These are phyloP conservation scores for Magallana angulata DNA, from an alignment of 1,140 invertebrate genomes.

Conservation along the genomic window DNA sequence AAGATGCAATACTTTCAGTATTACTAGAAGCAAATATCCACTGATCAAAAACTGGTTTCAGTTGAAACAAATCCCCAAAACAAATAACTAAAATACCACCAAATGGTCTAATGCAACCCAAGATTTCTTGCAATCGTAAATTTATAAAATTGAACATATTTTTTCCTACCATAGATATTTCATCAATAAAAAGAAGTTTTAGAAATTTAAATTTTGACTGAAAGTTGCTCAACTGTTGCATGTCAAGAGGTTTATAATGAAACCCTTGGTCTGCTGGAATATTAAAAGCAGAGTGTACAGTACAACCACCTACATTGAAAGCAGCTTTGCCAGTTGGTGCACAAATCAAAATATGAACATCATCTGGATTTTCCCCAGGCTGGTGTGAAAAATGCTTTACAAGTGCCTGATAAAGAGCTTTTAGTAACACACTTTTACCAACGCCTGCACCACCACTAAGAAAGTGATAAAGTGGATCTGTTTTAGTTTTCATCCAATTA, in stretches of 20 bases:
- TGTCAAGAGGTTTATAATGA: conserved; percentile 57
- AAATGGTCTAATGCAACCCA: conserved; percentile 43
- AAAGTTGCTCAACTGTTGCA: conserved; percentile 49
- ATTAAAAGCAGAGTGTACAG: conserved; percentile 56
- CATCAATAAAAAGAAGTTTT: conserved; percentile 61
- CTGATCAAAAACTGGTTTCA: conserved; percentile 61
- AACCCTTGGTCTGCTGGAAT: conserved; percentile 59
- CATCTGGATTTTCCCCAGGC: conserved; percentile 44
- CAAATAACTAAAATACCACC: conserved; percentile 59
- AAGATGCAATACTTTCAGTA: conserved; percentile 12
- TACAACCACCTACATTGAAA: conserved; percentile 54
- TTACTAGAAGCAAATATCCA: conserved; percentile 55
- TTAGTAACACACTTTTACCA: conserved; percentile 47
- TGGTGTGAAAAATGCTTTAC: conserved; percentile 40
- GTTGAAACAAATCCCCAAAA: conserved; percentile 63
- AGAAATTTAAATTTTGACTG: conserved; percentile 24
- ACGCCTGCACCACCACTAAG: conserved; percentile 51
- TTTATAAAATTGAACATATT: conserved; percentile 63
- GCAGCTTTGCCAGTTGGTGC: conserved; percentile 65
- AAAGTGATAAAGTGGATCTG: conserved; percentile 17
- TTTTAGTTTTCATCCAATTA: not conserved
- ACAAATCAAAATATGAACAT: conserved; percentile 46
- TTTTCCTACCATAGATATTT: conserved; percentile 63
- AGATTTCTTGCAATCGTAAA: conserved; percentile 56
- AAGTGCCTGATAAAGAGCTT: conserved; percentile 51